A percentile compares a stretch with the other conserved stretches of the same genome.
phyloP scores from a whole-genome alignment of 2,888 invertebrate genomes.

The Margaritifera margaritifera region DNA sequence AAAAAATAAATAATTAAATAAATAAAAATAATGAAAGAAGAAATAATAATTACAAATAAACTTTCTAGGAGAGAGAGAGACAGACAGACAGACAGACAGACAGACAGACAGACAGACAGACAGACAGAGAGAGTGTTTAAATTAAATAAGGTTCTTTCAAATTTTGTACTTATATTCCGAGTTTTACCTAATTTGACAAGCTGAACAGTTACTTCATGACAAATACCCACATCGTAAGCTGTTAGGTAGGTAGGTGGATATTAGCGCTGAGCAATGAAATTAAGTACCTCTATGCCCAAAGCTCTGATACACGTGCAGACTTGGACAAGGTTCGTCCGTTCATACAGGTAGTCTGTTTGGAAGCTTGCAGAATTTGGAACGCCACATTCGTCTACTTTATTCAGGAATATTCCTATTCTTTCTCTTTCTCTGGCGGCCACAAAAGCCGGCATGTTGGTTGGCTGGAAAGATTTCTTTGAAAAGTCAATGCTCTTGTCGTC shows the following conservation, averaged over 20 bases:
- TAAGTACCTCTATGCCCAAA: conserved; percentile 59
- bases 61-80: conserved; percentile 2
- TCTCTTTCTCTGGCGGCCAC: conserved; percentile 52
- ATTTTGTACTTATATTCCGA: neutral
- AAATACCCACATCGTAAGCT: too few relatives aligned
- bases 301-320: conserved; percentile 60
- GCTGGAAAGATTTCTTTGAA: conserved; percentile 43
- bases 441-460: conserved; percentile 46
- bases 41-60: neutral
- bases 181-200: too few relatives aligned
- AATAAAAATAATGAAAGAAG: neutral
- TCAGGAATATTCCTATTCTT: conserved; percentile 50
- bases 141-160: neutral
- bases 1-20: neutral
- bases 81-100: conserved; percentile 5
- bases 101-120: conserved; percentile 4
- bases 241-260: too few relatives aligned
- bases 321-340: conserved; percentile 59
- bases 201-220: too few relatives aligned
- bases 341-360: conserved; percentile 63
- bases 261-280: too few relatives aligned
- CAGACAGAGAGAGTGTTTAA: conserved; percentile 1
- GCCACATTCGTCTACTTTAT: conserved; percentile 53
- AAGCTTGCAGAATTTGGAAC: conserved; percentile 52
- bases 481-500: conserved; percentile 46